These are phyloP conservation scores for Melanotaenia parkinsoni DNA, from an alignment of 2,797 vertebrate genomes.

Conservation along the genomic window DNA sequence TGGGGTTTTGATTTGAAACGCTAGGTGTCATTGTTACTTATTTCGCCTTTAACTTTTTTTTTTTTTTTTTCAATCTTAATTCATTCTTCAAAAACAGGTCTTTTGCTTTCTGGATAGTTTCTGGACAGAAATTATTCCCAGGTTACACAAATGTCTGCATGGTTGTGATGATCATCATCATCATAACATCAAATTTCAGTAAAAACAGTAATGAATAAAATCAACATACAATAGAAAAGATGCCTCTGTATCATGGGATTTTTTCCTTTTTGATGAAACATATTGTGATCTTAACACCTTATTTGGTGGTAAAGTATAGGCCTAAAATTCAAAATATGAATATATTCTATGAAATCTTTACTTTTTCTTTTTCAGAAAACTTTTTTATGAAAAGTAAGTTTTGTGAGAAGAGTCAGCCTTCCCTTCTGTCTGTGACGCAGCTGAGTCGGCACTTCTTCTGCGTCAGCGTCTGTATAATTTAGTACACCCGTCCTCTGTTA, in stretches of 20 bases:
- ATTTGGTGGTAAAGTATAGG: no score
- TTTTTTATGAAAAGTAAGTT: background rate
- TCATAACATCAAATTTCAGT: no score
- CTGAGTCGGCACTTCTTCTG: constrained; percentile 65
- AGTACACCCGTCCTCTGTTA: constrained; percentile 50
- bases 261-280: no score
- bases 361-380: background rate
- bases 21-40: no score
- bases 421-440: constrained; percentile 41
- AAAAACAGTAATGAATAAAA: no score
- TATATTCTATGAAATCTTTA: background rate
- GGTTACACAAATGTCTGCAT: background rate
- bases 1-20: no score
- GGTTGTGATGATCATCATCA: no score
- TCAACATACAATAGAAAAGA: no score
- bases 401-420: background rate
- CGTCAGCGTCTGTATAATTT: constrained; percentile 70
- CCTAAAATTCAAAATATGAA: no score
- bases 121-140: background rate
- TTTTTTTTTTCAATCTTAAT: background rate
- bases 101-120: background rate
- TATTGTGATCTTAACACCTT: no score
- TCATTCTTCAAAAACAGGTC: background rate
- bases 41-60: no score
- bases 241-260: no score